Conservation (phyloP, 2,888 invertebrate species). For the Drosophila parthenogenetica region DNA sequence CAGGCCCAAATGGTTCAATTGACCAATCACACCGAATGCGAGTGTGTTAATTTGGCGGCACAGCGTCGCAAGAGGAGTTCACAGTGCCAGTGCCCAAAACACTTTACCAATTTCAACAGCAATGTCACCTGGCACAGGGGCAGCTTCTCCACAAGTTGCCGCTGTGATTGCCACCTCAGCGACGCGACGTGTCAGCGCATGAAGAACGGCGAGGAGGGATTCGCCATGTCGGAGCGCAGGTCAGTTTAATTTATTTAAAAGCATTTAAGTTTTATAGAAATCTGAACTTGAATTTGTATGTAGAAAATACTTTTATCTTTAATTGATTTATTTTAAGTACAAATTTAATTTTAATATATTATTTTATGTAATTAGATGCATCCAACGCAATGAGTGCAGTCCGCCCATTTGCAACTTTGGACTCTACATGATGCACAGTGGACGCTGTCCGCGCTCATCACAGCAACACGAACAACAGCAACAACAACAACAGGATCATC, state of each 20-base stretch:
- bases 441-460: slow-evolving; percentile 82
- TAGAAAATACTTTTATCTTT: too few relatives aligned
- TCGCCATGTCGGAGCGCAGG: slow-evolving; percentile 88
- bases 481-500: slow-evolving; percentile 25
- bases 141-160: slow-evolving; percentile 84
- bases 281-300: too few relatives aligned
- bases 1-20: slow-evolving; percentile 60
- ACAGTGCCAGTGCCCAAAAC: slow-evolving; percentile 74
- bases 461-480: slow-evolving; percentile 40
- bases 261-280: too few relatives aligned
- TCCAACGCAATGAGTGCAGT: slow-evolving; percentile 77
- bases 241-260: slow-evolving; percentile 67
- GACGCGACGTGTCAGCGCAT: slow-evolving; percentile 87
- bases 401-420: slow-evolving; percentile 82
- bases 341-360: background rate
- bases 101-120: slow-evolving; percentile 82
- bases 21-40: slow-evolving; percentile 83
- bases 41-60: slow-evolving; percentile 68
- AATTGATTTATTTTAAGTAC: too few relatives aligned
- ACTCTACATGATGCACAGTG: slow-evolving; percentile 72
- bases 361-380: slow-evolving; percentile 77
- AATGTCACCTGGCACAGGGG: slow-evolving; percentile 28
- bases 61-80: slow-evolving; percentile 58
- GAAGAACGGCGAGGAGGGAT: slow-evolving; percentile 88
- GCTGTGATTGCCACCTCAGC: slow-evolving; percentile 88